These are phyloP conservation scores for Noctua comes DNA, from an alignment of 2,888 invertebrate species.

Conservation along the genomic window DNA sequence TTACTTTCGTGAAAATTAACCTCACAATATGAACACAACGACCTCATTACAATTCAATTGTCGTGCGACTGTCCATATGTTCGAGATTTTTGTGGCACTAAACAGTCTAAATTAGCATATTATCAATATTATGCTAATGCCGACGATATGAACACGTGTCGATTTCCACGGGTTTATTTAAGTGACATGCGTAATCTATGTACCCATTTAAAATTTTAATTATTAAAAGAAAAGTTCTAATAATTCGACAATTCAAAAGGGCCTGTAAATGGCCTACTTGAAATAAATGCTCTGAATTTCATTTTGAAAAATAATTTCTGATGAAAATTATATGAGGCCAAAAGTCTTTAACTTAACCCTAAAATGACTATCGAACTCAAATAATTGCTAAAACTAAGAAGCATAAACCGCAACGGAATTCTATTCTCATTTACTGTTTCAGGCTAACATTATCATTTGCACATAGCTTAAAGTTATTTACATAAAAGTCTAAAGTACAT, in stretches of 20 bases:
- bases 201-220: too few relatives aligned
- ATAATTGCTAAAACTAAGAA: too few relatives aligned
- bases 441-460: not conserved
- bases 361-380: not conserved
- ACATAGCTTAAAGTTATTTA: not conserved
- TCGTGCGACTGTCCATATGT: conserved; percentile 79
- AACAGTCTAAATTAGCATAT: conserved; percentile 70
- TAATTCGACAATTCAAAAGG: too few relatives aligned
- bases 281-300: too few relatives aligned
- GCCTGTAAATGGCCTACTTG: too few relatives aligned
- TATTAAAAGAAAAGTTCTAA: too few relatives aligned
- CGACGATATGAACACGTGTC: conserved; percentile 74
- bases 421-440: too few relatives aligned
- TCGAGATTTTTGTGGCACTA: conserved; percentile 70
- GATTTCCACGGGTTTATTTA: conserved; percentile 60
- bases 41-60: conserved; percentile 70
- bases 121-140: conserved; percentile 75
- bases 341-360: not conserved
- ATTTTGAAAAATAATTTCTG: too few relatives aligned
- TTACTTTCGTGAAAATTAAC: not conserved
- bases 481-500: too few relatives aligned
- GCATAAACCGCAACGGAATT: not conserved
- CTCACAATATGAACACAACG: conserved; percentile 57
- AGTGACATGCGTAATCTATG: conserved; percentile 11
- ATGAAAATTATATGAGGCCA: too few relatives aligned